phyloP scores from a whole-genome alignment of 2,888 invertebrate species.

The Idaea biselata region DNA sequence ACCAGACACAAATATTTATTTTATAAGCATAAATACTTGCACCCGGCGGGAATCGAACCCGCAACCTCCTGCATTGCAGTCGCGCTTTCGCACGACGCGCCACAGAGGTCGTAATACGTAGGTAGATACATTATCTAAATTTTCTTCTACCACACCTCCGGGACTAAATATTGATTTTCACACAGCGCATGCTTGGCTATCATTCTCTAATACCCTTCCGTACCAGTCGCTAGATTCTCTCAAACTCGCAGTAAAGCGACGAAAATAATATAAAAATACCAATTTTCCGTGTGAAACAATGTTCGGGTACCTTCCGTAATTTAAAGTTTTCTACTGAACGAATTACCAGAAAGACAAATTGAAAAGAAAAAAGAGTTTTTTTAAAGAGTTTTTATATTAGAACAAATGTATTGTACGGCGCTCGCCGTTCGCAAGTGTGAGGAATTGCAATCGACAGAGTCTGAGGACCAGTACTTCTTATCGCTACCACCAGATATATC shows the following conservation, averaged over 20 bases:
- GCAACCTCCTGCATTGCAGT: no score
- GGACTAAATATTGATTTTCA: conserved; percentile 4
- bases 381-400: conserved; percentile 37
- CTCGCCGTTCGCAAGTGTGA: conserved; percentile 49
- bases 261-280: background rate
- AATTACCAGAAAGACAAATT: conserved; percentile 34
- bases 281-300: background rate
- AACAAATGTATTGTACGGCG: conserved; percentile 70
- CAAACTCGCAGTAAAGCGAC: background rate
- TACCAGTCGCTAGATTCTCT: background rate
- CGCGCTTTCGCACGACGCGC: no score
- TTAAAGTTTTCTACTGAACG: conserved; percentile 29
- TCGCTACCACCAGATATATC: conserved; percentile 68
- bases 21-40: no score
- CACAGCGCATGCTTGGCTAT: background rate
- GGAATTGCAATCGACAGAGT: conserved; percentile 64
- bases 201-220: background rate
- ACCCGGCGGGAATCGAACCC: no score
- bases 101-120: no score
- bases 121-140: background rate
- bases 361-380: conserved; percentile 59
- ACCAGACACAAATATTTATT: no score
- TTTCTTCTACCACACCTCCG: background rate
- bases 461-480: conserved; percentile 65
- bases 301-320: background rate